Evolutionary conservation across 2,888 invertebrate species (phyloP), one percentile per base, ranked within the genome.

Genomic region (Rhimphoctona megacephalus): DNA sequence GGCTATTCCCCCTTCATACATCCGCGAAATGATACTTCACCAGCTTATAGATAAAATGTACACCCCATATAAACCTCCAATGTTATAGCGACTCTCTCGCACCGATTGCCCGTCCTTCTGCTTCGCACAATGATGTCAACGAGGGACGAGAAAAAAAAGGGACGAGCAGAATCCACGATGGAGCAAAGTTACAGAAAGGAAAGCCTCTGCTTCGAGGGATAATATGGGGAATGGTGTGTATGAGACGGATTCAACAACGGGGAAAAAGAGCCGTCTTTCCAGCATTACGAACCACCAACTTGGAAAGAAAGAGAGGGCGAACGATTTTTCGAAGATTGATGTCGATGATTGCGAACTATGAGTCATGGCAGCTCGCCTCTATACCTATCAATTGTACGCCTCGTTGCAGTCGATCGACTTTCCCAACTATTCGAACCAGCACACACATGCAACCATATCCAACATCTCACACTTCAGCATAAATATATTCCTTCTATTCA

Each of bases 381-480:
- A 73, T 81, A 67, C n/a, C 19, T 67, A 81, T 72, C 87, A 81
- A 88, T 88, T 88, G 87, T 83, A 88, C 89, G 86, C 84, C 74
- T 87, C 88, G 88, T 89, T 89, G 88, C 66, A 66, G 85, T 67
- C 84, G 85, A 87, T 88, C 84, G 85, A 83, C 88, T 87, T 87
- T 85, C 83, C 79, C 83, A 61, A 76, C 81, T 69, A 61, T 74
- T 86, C 39, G 61, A 76, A 76, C 78, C 30, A 46, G 67, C 64
- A 73, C 57, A 49, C 52, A 76, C 73, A 76, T 36, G 17, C 39
- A 61, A 25, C 8, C 46, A 30, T 22, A 25, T 19, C 33, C 66
- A 30, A 25, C 11, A 14, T 25, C 14, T 61, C 61, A 30, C 61
- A 30, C 30, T 61, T 61, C 17, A 14, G 17, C 30, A 61, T 61